Evolutionary conservation across 2,113 vertebrate species (phyloP), one percentile per base, ranked within the genome.

Genomic region (Hippocampus zosterae): DNA sequence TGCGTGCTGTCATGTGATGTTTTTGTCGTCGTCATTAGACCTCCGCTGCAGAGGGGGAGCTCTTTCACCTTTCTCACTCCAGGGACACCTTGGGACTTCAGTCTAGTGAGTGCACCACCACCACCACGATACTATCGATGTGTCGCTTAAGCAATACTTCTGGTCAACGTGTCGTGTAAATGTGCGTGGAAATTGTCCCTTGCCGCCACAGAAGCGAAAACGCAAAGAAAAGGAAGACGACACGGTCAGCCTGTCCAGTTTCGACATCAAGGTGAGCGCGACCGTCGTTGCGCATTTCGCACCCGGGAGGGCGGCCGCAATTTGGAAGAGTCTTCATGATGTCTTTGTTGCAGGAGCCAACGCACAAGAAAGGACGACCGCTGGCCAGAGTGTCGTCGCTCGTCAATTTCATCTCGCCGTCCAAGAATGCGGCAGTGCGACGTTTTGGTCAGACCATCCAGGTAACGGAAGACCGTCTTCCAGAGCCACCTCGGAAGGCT

Each of bases 391-490:
- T 98, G 85, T 95, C 96, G 13, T 99, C 97, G 44, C 92, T 99
- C 66, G 97, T 97, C 29, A 99, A 95, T 89, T 89, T 99, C 79
- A 98, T 99, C 75, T 99, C 97, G 46, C 97, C 97, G 8, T 96
- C 95, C 68, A 95, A 95, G 89, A 97, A 96, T 92, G 97, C 95
- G 79, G 96, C 96, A 0, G 96, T 98, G 73, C 93, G 95, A 0
- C 95, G 97, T 65, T 98, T 99, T 25, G 96, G 97, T 60, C 97
- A 99, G 82, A 97, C 95, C 3, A 94, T 98, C 73, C 97, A 99
- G 94, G 97, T 97, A 2, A 50, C 29, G 53, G 53, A 56, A n/a
- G n/a, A n/a, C n/a, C n/a, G n/a, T n/a, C n/a, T n/a, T n/a, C n/a
- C n/a, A n/a, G n/a, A n/a, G n/a, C n/a, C n/a, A n/a, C n/a, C n/a